Evolutionary conservation across 1,140 invertebrate species (phyloP).

Genomic region (Zaprionus kolodkinae): DNA sequence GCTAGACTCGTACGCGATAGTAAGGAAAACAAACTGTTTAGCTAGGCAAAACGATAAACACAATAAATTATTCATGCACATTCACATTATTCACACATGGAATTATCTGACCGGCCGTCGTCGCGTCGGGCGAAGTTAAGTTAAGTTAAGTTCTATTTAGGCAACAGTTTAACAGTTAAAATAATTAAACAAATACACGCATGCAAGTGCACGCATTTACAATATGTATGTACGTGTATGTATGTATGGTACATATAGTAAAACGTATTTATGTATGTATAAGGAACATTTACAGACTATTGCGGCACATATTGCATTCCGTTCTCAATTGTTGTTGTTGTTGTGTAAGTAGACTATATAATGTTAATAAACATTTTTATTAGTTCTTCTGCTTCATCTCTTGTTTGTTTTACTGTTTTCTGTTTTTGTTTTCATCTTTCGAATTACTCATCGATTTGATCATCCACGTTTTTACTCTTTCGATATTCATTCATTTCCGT

Average conservation of each 20-base stretch:
- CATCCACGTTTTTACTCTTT: neutral
- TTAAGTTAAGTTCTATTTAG: constrained; percentile 57
- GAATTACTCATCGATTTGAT: constrained; percentile 6
- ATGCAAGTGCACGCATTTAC: constrained; percentile 11
- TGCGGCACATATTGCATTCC: constrained; percentile 74
- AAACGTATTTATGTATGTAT: constrained; percentile 47
- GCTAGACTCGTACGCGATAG: constrained; percentile 19
- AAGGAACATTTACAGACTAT: constrained; percentile 80
- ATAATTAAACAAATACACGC: constrained; percentile 8
- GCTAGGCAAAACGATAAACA: constrained; percentile 52
- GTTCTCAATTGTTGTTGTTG: constrained; percentile 26
- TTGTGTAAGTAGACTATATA: constrained; percentile 11
- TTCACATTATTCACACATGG: constrained; percentile 33
- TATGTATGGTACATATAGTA: constrained; percentile 24
- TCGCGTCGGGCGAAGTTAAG: neutral
- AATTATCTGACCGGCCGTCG: constrained; percentile 28
- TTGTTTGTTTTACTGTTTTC: constrained; percentile 4
- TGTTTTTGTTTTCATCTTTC: constrained; percentile 24
- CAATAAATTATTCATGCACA: constrained; percentile 24
- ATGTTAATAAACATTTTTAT: constrained; percentile 15
- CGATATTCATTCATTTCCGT: neutral
- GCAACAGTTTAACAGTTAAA: constrained; percentile 53
- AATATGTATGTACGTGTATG: neutral
- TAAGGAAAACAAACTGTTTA: constrained; percentile 29
- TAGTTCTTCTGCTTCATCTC: constrained; percentile 9